phyloP scores from a whole-genome alignment of 1,140 invertebrate genomes.

The Pachyrhynchus sulphureomaculatus region DNA sequence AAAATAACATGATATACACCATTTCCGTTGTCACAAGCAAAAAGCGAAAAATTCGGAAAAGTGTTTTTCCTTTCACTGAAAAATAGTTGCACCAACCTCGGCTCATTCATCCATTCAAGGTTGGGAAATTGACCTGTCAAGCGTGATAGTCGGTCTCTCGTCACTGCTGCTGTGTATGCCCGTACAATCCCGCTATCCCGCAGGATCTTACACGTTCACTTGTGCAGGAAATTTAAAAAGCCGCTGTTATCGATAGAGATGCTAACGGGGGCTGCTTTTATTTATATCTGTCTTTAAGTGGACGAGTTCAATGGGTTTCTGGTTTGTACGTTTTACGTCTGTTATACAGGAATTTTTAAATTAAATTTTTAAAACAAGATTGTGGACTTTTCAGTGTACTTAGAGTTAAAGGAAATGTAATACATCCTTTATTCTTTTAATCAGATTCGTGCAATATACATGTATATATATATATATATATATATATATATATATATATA shows the following conservation, averaged over 20 bases:
- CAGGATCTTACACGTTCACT: conserved; percentile 18
- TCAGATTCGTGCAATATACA: no score
- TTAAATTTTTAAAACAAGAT: no score
- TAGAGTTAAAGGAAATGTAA: no score
- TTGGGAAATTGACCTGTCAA: conserved; percentile 31
- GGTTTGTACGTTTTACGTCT: no score
- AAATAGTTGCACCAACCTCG: conserved; percentile 17
- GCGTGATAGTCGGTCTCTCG: conserved; percentile 28
- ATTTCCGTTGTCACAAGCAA: conserved; percentile 13
- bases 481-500: no score
- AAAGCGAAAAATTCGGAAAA: conserved; percentile 26
- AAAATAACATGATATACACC: not conserved
- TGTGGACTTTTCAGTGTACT: no score
- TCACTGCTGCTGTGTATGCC: conserved; percentile 9
- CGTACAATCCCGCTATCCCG: conserved; percentile 11
- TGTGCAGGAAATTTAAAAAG: conserved; percentile 25
- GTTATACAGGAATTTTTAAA: no score
- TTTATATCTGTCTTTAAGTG: no score
- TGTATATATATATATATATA: no score
- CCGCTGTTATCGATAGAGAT: conserved; percentile 11
- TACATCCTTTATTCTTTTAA: no score
- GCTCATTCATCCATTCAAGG: conserved; percentile 28
- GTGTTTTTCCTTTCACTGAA: conserved; percentile 27
- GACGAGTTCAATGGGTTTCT: no score
- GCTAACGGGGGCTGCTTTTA: not conserved